A percentile compares a stretch with the other conserved stretches of the same genome.
Conservation (phyloP, 2,113 vertebrate species). For the Ia io region DNA sequence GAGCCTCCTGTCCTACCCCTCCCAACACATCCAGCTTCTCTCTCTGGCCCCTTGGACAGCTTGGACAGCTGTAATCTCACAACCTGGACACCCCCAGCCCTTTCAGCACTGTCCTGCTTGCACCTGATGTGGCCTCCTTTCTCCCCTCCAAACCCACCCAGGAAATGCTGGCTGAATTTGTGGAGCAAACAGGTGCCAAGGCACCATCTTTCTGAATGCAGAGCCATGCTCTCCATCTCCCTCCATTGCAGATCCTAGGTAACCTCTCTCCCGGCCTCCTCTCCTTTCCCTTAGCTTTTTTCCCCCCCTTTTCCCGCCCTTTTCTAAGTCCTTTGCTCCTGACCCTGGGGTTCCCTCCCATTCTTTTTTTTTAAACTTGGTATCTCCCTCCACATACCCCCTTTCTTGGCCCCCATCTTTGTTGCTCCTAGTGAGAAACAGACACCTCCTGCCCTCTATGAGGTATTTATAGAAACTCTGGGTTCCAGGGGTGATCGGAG, state of each 20-base stretch:
- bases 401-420: neutral
- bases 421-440: neutral
- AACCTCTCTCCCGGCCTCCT: neutral
- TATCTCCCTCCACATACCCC: accelerated
- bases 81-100: neutral
- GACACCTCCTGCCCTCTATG: accelerated
- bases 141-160: neutral
- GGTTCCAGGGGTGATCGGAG: neutral
- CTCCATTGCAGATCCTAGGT: neutral
- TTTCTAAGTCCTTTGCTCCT: accelerated
- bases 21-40: neutral
- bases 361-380: neutral
- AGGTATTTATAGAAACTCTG: neutral
- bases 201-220: neutral
- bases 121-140: neutral
- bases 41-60: neutral
- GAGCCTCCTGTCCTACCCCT: neutral
- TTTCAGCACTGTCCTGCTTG: neutral
- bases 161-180: neutral
- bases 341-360: neutral
- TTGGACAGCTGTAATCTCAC: neutral
- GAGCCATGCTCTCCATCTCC: neutral
- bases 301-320: accelerated
- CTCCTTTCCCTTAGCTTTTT: neutral
- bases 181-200: neutral